Evolutionary conservation across 2,797 vertebrate species (phyloP).

Genomic region (Tokudaia muenninki): DNA sequence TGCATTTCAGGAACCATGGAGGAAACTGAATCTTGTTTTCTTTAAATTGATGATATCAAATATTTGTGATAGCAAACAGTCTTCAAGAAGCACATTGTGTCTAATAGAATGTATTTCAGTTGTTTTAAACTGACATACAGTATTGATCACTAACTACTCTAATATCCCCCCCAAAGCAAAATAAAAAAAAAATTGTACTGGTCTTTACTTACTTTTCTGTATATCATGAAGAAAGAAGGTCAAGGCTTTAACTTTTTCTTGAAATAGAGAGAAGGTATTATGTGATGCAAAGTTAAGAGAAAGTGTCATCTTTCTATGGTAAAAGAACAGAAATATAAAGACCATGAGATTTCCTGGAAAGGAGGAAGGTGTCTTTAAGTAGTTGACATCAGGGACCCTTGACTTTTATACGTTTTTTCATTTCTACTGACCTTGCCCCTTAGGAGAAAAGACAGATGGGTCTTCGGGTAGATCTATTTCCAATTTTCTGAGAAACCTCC

Average conservation of each 20-base stretch:
- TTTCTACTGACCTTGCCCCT: conserved; percentile 77
- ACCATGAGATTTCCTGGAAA: conserved; percentile 72
- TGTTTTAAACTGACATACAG: conserved; percentile 84
- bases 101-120: conserved; percentile 84
- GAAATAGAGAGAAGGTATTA: conserved; percentile 79
- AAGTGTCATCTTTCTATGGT: conserved; percentile 86
- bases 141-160: conserved; percentile 83
- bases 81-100: conserved; percentile 83
- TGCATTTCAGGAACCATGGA: background rate
- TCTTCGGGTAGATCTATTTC: too few species aligned
- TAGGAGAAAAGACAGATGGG: conserved; percentile 78
- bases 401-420: conserved; percentile 83
- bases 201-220: conserved; percentile 77
- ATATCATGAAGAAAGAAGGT: conserved; percentile 79
- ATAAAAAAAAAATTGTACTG: conserved; percentile 79
- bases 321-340: conserved; percentile 83
- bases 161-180: conserved; percentile 82
- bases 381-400: conserved; percentile 81
- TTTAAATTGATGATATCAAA: background rate
- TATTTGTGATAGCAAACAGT: conserved; percentile 29
- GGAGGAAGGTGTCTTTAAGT: conserved; percentile 71
- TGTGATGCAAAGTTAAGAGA: conserved; percentile 76
- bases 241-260: conserved; percentile 84
- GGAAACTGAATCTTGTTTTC: background rate
- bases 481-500: too few species aligned